These are phyloP conservation scores for Synergus gifuensis DNA, from an alignment of 2,888 invertebrate species.

Conservation along the genomic window DNA sequence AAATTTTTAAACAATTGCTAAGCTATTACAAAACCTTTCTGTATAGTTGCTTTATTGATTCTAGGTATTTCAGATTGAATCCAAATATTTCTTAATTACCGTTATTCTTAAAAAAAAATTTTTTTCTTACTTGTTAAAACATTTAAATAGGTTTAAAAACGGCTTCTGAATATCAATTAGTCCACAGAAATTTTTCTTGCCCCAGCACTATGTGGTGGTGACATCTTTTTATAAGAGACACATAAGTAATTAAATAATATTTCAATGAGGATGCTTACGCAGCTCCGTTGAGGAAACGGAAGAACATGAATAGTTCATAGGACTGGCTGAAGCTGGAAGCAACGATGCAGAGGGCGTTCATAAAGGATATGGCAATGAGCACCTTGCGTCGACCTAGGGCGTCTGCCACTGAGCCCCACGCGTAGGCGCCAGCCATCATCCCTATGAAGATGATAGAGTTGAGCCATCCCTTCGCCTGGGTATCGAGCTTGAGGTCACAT, in stretches of 20 bases:
- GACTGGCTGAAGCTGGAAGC: constrained; percentile 94
- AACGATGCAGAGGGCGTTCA: constrained; percentile 94
- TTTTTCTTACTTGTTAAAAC: too few species aligned
- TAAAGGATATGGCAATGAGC: constrained; percentile 92
- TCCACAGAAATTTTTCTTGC: too few species aligned
- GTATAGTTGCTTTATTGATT: too few species aligned
- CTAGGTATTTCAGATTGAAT: too few species aligned
- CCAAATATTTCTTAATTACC: too few species aligned
- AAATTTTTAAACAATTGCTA: too few species aligned
- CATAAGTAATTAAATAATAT: neutral
- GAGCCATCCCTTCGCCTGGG: constrained; percentile 90
- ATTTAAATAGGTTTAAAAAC: too few species aligned
- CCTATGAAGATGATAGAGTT: constrained; percentile 92
- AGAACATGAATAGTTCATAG: constrained; percentile 92
- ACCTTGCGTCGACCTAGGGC: constrained; percentile 92
- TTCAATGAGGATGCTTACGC: constrained; percentile 85
- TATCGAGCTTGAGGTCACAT: constrained; percentile 93
- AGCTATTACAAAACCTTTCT: too few species aligned
- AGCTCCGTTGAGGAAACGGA: constrained; percentile 94
- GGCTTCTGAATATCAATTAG: too few species aligned
- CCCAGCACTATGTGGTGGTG: too few species aligned
- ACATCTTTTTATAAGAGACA: too few species aligned
- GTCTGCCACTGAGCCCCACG: constrained; percentile 95
- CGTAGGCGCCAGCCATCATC: constrained; percentile 96
- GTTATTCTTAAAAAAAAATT: too few species aligned